phyloP scores from a whole-genome alignment of 2,113 vertebrate species.

The Gadus chalcogrammus region DNA sequence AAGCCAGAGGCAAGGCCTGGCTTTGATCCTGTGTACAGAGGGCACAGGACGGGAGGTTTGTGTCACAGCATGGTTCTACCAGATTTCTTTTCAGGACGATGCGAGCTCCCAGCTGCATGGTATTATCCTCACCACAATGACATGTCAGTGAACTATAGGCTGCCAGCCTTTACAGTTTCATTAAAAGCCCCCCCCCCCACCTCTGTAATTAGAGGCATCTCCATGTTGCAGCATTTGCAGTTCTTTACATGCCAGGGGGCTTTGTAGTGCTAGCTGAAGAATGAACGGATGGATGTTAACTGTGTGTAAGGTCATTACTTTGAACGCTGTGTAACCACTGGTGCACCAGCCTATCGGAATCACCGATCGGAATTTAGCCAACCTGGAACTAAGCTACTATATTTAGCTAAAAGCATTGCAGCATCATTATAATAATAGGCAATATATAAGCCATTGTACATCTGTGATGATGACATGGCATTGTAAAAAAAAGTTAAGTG shows the following conservation, averaged over 20 bases:
- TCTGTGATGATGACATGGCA: no score
- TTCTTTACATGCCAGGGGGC: not conserved
- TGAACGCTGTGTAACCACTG: not conserved
- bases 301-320: not conserved
- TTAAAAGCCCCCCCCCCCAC: not conserved
- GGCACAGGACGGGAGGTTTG: not conserved
- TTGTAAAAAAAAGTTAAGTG: no score
- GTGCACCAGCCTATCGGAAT: no score
- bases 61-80: not conserved
- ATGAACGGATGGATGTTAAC: not conserved
- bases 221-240: not conserved
- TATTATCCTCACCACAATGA: conserved; percentile 13
- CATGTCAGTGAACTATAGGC: not conserved
- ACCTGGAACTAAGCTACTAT: no score
- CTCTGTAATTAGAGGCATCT: conserved; percentile 8
- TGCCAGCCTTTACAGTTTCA: not conserved
- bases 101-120: not conserved
- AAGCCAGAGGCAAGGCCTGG: conserved; percentile 2
- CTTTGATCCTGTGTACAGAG: not conserved
- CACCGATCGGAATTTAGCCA: no score
- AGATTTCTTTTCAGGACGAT: not conserved
- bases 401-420: no score
- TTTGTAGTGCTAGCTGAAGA: not conserved
- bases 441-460: no score
- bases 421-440: no score